Evolutionary conservation across 2,113 vertebrate species (phyloP), one percentile per base, ranked within the genome.

Genomic region (Coptodon rendalli): DNA sequence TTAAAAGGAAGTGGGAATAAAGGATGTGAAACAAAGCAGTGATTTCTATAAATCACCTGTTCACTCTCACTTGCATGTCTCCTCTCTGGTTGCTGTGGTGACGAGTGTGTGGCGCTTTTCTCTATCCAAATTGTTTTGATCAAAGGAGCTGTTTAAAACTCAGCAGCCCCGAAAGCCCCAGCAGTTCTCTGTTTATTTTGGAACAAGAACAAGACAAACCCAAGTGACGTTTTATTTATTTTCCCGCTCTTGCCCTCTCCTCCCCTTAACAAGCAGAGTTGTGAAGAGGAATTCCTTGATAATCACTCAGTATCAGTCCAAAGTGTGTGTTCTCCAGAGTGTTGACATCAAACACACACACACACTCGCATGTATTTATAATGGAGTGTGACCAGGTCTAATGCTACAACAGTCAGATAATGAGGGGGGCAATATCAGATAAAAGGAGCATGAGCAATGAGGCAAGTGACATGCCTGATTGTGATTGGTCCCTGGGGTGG

Each of bases 171-270:
- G 52, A 89, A 83, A 94, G 93, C 95, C 83, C 24, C 81, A 92
- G 96, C 50, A 50, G 84, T 93, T 94, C 84, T 94, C 94, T 97
- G 96, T 98, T 98, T 98, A 97, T 97, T 98, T 97, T 97, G 97
- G 96, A 97, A 97, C 95, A 96, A 96, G 96, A 96, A 96, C 95
- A 97, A 97, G 96, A 96, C 97, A 97, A 97, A 97, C 95, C 91
- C 73, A 95, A 95, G 96, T 96, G 97, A 97, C 96, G 91, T 84
- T 84, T 95, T 98, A 97, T 98, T 98, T 98, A 98, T 97, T 96
- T 96, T 96, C 10, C 53, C 7, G 93, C 92, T 87, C 86, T 90
- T 89, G 85, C 96, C 97, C 19, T 85, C 91, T 96, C 91, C 91
- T 94, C 94, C 91, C 91, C 94, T 97, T 96, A 97, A 97, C 97